phyloP scores from a whole-genome alignment of 1,140 invertebrate species.

The Polyergus mexicanus region DNA sequence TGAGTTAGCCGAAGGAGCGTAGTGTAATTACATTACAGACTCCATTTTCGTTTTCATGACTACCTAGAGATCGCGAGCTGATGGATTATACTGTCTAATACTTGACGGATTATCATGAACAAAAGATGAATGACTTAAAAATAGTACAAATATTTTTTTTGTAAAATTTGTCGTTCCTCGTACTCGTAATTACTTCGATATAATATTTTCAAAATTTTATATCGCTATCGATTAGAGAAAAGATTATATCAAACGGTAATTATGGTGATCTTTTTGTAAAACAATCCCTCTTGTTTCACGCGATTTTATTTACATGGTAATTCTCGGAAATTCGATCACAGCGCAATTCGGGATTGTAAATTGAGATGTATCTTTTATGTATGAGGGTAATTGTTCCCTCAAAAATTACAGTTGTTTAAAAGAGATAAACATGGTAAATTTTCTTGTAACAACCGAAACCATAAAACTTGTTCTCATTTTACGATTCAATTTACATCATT shows the following conservation, averaged over 20 bases:
- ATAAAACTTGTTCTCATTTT: neutral
- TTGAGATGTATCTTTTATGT: conserved; percentile 17
- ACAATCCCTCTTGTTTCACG: conserved; percentile 4
- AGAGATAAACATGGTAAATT: conserved; percentile 11
- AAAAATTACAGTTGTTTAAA: conserved; percentile 5
- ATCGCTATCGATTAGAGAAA: neutral
- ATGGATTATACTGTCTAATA: conserved; percentile 84
- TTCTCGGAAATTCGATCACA: neutral
- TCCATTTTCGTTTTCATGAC: conserved; percentile 76
- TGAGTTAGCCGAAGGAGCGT: conserved; percentile 57
- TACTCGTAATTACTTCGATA: neutral
- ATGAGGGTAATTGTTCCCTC: conserved; percentile 4
- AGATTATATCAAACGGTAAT: neutral
- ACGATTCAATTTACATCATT: conserved; percentile 6
- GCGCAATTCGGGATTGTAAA: neutral
- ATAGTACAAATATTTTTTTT: conserved; percentile 37
- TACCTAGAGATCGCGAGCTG: conserved; percentile 75
- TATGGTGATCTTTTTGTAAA: neutral
- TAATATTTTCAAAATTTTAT: conserved; percentile 20
- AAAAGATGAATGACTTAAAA: conserved; percentile 67
- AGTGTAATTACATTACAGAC: conserved; percentile 76
- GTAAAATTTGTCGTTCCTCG: conserved; percentile 13
- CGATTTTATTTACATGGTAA: conserved; percentile 1
- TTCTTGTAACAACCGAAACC: neutral
- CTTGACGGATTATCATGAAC: conserved; percentile 84